Percentiles rank a stretch among this genome's conserved stretches.
These are phyloP conservation scores for Zelostemma sp. DNA, from an alignment of 1,140 invertebrate species.

Conservation along the genomic window DNA sequence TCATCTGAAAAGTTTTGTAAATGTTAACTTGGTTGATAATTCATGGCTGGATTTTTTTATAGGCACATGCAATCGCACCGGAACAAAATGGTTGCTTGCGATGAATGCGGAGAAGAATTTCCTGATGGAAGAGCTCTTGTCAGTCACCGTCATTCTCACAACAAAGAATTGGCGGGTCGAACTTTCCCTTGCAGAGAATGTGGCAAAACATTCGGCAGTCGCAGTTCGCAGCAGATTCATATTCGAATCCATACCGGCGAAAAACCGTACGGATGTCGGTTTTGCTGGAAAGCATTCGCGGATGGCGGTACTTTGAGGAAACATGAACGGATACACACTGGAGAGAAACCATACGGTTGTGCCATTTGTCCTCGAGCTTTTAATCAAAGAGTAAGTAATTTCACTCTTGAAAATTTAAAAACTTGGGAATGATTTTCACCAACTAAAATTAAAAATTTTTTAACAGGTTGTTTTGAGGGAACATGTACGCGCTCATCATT, in stretches of 20 bases:
- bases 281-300: constrained; percentile 98
- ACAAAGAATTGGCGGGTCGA: constrained; percentile 73
- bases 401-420: not conserved
- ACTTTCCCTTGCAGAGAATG: constrained; percentile 88
- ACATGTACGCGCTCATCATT: constrained; percentile 86
- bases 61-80: constrained; percentile 78
- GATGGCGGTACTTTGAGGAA: constrained; percentile 97
- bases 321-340: constrained; percentile 97
- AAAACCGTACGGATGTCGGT: constrained; percentile 92
- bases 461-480: constrained; percentile 80
- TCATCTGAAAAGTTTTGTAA: not conserved
- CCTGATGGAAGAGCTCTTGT: constrained; percentile 78
- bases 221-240: constrained; percentile 94
- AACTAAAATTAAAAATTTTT: too few species aligned
- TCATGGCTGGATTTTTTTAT: constrained; percentile 30
- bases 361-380: constrained; percentile 91
- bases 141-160: constrained; percentile 79
- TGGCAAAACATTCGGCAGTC: constrained; percentile 86
- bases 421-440: not conserved
- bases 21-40: not conserved
- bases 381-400: constrained; percentile 77
- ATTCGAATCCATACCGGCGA: constrained; percentile 88
- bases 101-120: constrained; percentile 80
- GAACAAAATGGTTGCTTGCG: constrained; percentile 78
- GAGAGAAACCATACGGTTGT: constrained; percentile 96